Evolutionary conservation across 64 coral and sea anemone species (phyloP).

Genomic region (Acropora yongei): DNA sequence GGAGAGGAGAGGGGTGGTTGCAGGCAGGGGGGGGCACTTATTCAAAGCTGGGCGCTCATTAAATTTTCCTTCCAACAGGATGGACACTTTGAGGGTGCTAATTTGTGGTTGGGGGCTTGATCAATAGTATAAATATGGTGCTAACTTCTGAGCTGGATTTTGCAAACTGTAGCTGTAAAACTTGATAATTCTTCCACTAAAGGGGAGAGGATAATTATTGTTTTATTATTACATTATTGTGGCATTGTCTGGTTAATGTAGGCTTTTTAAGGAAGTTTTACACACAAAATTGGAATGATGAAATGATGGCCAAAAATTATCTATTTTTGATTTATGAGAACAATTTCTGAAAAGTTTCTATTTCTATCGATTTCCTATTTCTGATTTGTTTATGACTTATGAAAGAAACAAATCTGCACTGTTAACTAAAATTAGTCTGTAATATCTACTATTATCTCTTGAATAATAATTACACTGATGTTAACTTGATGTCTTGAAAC

Average conservation of each 20-base stretch:
- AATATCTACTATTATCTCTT: neutral
- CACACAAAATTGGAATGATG: neutral
- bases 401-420: conserved; percentile 19
- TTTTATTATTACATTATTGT: conserved; percentile 14
- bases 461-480: conserved; percentile 2
- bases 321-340: neutral
- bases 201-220: neutral
- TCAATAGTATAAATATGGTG: conserved; percentile 2
- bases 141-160: conserved; percentile 2
- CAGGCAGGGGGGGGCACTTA: neutral
- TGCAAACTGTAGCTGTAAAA: conserved; percentile 1
- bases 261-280: neutral
- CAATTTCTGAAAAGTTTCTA: conserved; percentile 17
- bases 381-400: conserved; percentile 9
- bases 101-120: conserved; percentile 3
- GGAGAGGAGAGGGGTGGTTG: neutral
- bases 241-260: conserved; percentile 2
- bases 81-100: neutral
- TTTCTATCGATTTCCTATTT: conserved; percentile 21
- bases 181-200: conserved; percentile 1
- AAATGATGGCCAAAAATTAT: conserved; percentile 7
- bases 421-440: conserved; percentile 4
- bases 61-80: too few species aligned
- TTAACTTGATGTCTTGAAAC: conserved; percentile 1
- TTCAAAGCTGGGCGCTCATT: too few species aligned